Evolutionary conservation across 2,888 invertebrate genomes (phyloP).

Genomic region (Odontothrips loti): DNA sequence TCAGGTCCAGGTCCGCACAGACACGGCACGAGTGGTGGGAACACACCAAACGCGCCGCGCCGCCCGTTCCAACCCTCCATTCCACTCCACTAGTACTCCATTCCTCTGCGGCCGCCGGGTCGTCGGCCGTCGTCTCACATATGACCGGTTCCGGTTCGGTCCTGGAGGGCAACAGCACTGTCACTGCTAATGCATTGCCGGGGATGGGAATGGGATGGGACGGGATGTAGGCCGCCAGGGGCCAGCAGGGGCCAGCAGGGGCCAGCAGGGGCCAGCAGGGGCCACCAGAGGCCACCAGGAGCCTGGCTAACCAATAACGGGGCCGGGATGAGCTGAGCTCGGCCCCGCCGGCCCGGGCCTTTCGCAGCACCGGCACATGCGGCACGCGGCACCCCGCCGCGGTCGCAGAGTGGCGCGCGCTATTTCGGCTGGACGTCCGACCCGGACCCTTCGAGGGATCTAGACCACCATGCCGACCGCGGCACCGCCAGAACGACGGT

Average conservation of each 20-base stretch:
- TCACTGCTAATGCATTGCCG: constrained; percentile 1
- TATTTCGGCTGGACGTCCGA: neutral
- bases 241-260: neutral
- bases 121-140: too few relatives aligned
- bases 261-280: too few relatives aligned
- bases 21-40: too few relatives aligned
- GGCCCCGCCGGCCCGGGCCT: neutral
- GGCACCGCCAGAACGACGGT: too few relatives aligned
- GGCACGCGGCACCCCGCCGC: neutral
- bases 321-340: neutral
- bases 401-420: neutral
- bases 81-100: too few relatives aligned
- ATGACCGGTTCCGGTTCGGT: neutral
- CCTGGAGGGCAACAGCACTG: neutral
- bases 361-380: neutral
- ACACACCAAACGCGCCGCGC: too few relatives aligned
- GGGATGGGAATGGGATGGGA: neutral
- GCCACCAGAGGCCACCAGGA: neutral
- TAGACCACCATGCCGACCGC: neutral
- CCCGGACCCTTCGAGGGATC: too few relatives aligned
- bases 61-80: too few relatives aligned
- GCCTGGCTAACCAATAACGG: neutral
- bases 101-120: too few relatives aligned
- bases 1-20: too few relatives aligned
- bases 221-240: neutral